Conservation (phyloP, 35 echinoderm and acorn worm genomes). For the Ophiothrix spiculata region DNA sequence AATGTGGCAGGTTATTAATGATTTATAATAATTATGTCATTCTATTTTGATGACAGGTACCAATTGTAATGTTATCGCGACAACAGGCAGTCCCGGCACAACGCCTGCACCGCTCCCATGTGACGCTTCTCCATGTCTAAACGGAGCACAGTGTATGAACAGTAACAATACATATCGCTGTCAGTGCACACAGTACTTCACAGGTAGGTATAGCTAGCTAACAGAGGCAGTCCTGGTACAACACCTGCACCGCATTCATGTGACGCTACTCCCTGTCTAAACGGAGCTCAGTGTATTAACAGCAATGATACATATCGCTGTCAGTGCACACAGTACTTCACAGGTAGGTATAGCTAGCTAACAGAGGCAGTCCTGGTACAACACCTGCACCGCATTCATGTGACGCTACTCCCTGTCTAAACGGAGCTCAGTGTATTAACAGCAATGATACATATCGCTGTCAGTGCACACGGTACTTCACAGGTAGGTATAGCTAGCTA, state of each 20-base stretch:
- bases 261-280: not conserved
- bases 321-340: not conserved
- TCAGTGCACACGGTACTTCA: not conserved
- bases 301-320: too few relatives aligned
- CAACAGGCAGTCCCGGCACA: not conserved
- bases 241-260: not conserved
- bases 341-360: too few relatives aligned
- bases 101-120: not conserved
- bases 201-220: slow-evolving; percentile 9
- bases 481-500: too few relatives aligned
- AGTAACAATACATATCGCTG: slow-evolving; percentile 18
- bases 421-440: not conserved
- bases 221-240: not conserved
- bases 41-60: too few relatives aligned
- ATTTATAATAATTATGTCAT: too few relatives aligned
- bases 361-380: too few relatives aligned
- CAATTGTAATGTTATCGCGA: too few relatives aligned
- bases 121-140: slow-evolving; percentile 24
- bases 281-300: not conserved
- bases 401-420: not conserved
- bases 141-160: slow-evolving; percentile 44
- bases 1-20: too few relatives aligned
- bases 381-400: not conserved
- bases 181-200: slow-evolving; percentile 26
- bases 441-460: not conserved